A percentile compares a stretch with the other conserved stretches of the same genome.
These are phyloP conservation scores for Ostrea edulis DNA, from an alignment of 1,140 invertebrate species.

Conservation along the genomic window DNA sequence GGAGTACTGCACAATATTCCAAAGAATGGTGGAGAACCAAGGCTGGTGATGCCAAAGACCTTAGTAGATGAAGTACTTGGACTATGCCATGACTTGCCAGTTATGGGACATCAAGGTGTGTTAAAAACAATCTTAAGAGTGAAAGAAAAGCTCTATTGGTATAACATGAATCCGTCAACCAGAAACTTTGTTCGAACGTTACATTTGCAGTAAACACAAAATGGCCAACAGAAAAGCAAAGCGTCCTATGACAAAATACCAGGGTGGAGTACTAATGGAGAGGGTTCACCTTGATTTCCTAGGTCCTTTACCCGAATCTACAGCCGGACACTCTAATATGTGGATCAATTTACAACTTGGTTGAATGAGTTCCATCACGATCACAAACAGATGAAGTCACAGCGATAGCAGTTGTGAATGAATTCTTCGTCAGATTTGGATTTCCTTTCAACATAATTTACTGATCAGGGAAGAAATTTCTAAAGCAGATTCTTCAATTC, in stretches of 20 bases:
- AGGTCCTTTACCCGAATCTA: conserved; percentile 15
- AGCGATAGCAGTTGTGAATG: conserved; percentile 19
- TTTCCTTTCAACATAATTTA: conserved; percentile 44
- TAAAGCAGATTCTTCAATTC: conserved; percentile 45
- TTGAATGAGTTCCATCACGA: conserved; percentile 33
- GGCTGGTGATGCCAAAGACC: too few relatives aligned
- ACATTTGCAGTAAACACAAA: conserved; percentile 1
- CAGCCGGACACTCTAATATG: conserved; percentile 42
- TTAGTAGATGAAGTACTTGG: too few relatives aligned
- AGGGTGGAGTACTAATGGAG: conserved; percentile 18
- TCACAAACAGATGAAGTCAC: conserved; percentile 29
- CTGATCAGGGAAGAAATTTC: conserved; percentile 50
- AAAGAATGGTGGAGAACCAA: too few relatives aligned
- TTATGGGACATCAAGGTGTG: too few relatives aligned
- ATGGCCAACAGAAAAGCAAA: conserved; percentile 26
- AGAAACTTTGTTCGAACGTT: background rate
- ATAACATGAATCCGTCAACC: too few relatives aligned
- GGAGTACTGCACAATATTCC: too few relatives aligned
- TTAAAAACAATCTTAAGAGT: too few relatives aligned
- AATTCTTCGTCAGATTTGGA: conserved; percentile 50
- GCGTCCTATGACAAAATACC: background rate
- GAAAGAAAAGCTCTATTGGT: conserved; percentile 18
- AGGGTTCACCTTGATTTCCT: too few relatives aligned
- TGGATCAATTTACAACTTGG: conserved; percentile 49
- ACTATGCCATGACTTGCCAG: too few relatives aligned